Base-by-base conservation (phyloP, 2,797 vertebrate species). In the Catamblyrhynchus diadema region DNA sequence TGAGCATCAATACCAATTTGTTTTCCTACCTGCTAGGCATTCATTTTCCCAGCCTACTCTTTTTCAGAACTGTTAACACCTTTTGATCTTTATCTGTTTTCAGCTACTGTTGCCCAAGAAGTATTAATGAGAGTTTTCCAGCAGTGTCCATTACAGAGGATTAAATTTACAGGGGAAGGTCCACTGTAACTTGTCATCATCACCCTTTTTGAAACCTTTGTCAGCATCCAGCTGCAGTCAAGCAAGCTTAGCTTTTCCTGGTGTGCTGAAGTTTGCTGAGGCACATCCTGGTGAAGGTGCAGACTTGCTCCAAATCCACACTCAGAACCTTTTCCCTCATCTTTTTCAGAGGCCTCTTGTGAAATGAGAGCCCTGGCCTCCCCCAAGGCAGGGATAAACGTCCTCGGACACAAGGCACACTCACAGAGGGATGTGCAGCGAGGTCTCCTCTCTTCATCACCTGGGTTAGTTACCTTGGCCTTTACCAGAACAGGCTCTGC, bases 11-110 rank as follows among this genome's bases (percentile, higher is more conserved):
- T 94, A 77, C 3, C 0, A 45, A 78, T 94, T 91, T 93, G 47
- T 89, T 93, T 94, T 85, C 60, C 60, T 89, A 82, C 93, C 78
- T 91, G 84, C 71, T 89, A 84, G 67, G 71, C 60, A 89, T 79
- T 80, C 80, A n/a, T 80, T 80, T 81, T 42, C 67, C 19, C 30
- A 87, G 48, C 2, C 71, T 77, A 60, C 44, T 66, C 10, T 41
- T 94, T 93, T 75, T 77, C 71, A 70, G 23, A 92, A 59, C 41
- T 25, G 33, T 37, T 82, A 64, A 82, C 12, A 77, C 56, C 45
- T 89, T 89, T 82, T 77, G 9, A 42, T 87, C 27, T 41, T 82
- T 82, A 28, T 35, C 53, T 77, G 8, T 59, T 85, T 80, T 51
- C 64, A 66, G 33, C 30, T 75, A 25, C 30, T 41, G 20, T 30